A percentile compares a stretch with the other conserved stretches of the same genome.
These are phyloP conservation scores for Emmelina monodactyla DNA, from an alignment of 2,888 invertebrate genomes.

Conservation along the genomic window DNA sequence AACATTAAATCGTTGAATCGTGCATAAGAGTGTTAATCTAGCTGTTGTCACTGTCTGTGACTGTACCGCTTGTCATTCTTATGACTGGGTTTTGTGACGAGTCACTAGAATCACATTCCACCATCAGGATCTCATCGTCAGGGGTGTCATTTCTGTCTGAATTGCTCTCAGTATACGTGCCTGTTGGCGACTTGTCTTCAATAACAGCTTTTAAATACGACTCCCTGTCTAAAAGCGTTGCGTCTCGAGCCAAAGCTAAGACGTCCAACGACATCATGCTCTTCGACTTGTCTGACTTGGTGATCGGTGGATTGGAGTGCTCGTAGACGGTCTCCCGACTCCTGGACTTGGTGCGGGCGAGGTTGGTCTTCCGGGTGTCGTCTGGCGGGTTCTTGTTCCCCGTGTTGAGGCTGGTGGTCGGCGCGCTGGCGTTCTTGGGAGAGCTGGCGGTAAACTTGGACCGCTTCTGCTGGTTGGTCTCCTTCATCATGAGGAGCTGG, in stretches of 20 bases:
- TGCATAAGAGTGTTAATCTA: conserved; percentile 24
- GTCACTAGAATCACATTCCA: conserved; percentile 57
- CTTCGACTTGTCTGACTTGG: conserved; percentile 45
- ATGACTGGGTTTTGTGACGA: conserved; percentile 55
- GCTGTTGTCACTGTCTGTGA: conserved; percentile 55
- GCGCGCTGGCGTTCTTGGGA: conserved; percentile 46
- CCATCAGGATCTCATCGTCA: conserved; percentile 49
- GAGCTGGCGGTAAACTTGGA: conserved; percentile 47
- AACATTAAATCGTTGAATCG: no score
- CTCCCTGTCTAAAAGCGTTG: conserved; percentile 46
- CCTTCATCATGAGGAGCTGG: conserved; percentile 73
- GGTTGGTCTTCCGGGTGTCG: conserved; percentile 34
- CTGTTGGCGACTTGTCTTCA: conserved; percentile 54
- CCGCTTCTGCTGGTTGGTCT: conserved; percentile 65
- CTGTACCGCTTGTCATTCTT: conserved; percentile 52
- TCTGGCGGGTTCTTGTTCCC: conserved; percentile 34
- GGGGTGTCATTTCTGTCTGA: conserved; percentile 56
- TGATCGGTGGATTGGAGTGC: conserved; percentile 35
- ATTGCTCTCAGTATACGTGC: conserved; percentile 54
- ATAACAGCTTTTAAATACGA: conserved; percentile 56
- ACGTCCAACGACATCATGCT: conserved; percentile 61
- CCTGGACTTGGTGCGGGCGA: conserved; percentile 38
- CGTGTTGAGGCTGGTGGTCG: conserved; percentile 42
- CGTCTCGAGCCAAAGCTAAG: conserved; percentile 45
- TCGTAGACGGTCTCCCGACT: conserved; percentile 49